These are phyloP conservation scores for Sterrhoptilus dennistouni DNA, from an alignment of 2,113 vertebrate species.

Conservation along the genomic window DNA sequence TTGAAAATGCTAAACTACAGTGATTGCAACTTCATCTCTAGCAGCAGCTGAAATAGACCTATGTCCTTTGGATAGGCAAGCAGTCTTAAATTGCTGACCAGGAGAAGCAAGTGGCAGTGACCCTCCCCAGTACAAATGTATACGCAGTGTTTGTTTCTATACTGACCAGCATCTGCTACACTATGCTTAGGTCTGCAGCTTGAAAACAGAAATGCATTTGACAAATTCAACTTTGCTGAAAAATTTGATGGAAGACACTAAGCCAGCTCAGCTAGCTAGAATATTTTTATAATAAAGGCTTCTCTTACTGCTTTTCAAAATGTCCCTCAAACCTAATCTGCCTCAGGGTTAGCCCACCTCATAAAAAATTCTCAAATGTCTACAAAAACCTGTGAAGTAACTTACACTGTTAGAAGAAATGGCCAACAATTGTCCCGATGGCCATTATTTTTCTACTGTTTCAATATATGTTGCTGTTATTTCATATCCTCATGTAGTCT, in stretches of 20 bases:
- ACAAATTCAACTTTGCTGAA: not conserved
- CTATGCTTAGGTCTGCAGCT: not conserved
- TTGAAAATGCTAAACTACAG: not conserved
- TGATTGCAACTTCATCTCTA: not conserved
- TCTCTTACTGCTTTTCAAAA: not conserved
- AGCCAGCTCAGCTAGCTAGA: not conserved
- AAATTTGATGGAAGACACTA: not conserved
- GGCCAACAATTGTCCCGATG: not conserved
- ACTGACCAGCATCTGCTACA: not conserved
- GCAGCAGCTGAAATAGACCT: not conserved
- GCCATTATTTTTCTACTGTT: not conserved
- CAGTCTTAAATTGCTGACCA: not conserved
- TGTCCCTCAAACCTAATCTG: not conserved
- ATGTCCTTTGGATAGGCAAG: not conserved
- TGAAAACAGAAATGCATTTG: not conserved
- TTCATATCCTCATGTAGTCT: not conserved
- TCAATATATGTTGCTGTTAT: not conserved
- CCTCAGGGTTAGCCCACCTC: not conserved
- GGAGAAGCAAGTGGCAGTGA: not conserved
- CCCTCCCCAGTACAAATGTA: not conserved
- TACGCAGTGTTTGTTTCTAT: not conserved
- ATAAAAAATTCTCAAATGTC: not conserved
- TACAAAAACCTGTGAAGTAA: not conserved
- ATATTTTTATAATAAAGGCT: not conserved
- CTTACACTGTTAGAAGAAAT: not conserved